phyloP scores from a whole-genome alignment of 2,797 vertebrate genomes.

The Hydrocynus forskahlii region DNA sequence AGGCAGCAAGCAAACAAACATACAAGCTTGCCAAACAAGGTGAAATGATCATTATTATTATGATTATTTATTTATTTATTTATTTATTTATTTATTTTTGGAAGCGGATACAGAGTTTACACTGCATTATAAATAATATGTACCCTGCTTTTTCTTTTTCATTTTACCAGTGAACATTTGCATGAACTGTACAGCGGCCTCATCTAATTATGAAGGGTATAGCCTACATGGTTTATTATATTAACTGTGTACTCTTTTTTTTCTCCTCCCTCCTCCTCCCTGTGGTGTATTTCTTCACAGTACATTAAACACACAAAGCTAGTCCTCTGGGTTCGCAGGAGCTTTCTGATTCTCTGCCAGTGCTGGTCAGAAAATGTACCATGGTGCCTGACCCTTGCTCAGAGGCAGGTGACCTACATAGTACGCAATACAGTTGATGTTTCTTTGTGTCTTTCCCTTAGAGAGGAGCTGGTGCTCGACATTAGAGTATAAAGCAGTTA shows the following conservation, averaged over 20 bases:
- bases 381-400: constrained; percentile 71
- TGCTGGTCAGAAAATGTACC: constrained; percentile 61
- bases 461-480: constrained; percentile 57
- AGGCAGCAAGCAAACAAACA: constrained; percentile 36
- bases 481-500: constrained; percentile 64
- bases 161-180: background rate
- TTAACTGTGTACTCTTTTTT: constrained; percentile 39
- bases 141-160: background rate
- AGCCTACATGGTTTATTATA: constrained; percentile 33
- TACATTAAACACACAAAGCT: constrained; percentile 59
- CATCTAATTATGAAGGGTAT: constrained; percentile 31
- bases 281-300: constrained; percentile 45
- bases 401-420: constrained; percentile 72
- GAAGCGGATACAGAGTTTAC: constrained; percentile 1
- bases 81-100: background rate
- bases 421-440: constrained; percentile 69
- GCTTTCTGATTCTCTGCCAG: constrained; percentile 67
- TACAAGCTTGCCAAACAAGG: constrained; percentile 31
- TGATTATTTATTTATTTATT: background rate
- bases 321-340: constrained; percentile 56
- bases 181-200: background rate
- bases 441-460: constrained; percentile 66
- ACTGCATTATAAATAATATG: background rate
- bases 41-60: constrained; percentile 12
- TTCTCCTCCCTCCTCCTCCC: constrained; percentile 16